Base-by-base conservation (phyloP, 2,113 vertebrate genomes). In the Cyprinus carpio region DNA sequence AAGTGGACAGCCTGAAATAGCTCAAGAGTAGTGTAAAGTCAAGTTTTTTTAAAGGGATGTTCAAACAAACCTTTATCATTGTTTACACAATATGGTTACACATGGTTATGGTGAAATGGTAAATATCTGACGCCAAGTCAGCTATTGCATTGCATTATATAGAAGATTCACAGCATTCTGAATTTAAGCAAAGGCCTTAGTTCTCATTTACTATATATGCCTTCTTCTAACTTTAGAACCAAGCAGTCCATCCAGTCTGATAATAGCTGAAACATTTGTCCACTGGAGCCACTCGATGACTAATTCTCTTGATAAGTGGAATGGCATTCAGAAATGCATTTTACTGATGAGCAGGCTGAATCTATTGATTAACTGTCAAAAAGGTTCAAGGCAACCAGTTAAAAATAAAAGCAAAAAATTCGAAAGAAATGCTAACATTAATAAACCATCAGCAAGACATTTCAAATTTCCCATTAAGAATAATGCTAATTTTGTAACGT, bases 21-120 rank as follows among this genome's bases (percentile, higher is more conserved):
- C 51, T 67, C 18, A 64, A 81, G 51, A 72, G 40, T 81, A 51
- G 54, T 23, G 6, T 34, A 49, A 37, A 23, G 56, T 80, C 78
- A 86, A 25, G 65, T 81, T 74, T 56, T 79, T 85, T 85, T 49
- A 34, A 71, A 69, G 16, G 29, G 51, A 85, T 54, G 69, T 81
- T 86, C 67, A 81, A 86, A 81, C 84, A 86, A 16, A 43, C 43
- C 20, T 31, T 80, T 81, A 62, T 51, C 51, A 51, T 34, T 72
- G 23, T 60, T 54, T 46, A 81, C 54, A 81, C 25, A 49, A 54
- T 58, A 67, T 13, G 43, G 13, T 64, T 43, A 56, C 13, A 67
- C 56, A 29, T 23, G 29, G n/a, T 43, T 27, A 43, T 18, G 16
- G 67, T 25, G 27, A 56, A 83, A 72, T 71, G 6, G 37, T 62